Evolutionary conservation across 2,113 vertebrate species (phyloP).

Genomic region (Potamarius usumacintae): DNA sequence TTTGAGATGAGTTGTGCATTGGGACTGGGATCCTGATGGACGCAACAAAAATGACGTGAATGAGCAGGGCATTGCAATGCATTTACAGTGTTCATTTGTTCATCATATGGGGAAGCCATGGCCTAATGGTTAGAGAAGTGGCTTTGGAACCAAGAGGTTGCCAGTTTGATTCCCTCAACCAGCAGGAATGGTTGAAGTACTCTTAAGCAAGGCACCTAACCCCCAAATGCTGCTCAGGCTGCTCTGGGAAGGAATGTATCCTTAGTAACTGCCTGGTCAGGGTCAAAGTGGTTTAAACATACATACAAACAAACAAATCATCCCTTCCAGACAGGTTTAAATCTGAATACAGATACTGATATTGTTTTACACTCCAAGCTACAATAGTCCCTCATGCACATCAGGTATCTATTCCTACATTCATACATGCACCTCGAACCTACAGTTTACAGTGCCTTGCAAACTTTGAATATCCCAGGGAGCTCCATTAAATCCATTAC

Average conservation of each 20-base stretch:
- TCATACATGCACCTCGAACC: background rate
- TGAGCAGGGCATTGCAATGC: background rate
- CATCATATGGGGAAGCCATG: background rate
- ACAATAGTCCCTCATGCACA: background rate
- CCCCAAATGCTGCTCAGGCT: too few relatives aligned
- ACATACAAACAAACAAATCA: background rate
- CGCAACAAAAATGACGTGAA: background rate
- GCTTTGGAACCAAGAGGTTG: too few relatives aligned
- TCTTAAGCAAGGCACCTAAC: too few relatives aligned
- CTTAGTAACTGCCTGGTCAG: background rate
- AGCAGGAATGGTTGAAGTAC: too few relatives aligned
- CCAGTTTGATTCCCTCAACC: too few relatives aligned
- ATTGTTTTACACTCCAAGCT: background rate
- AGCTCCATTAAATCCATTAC: too few relatives aligned
- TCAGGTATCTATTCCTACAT: background rate
- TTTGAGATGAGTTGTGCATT: background rate
- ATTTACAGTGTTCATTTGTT: background rate
- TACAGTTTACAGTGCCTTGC: background rate
- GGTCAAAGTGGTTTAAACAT: background rate
- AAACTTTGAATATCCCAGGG: too few relatives aligned
- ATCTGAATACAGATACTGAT: background rate
- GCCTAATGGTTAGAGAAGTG: too few relatives aligned
- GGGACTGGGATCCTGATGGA: background rate
- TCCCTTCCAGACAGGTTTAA: background rate
- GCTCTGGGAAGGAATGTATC: too few relatives aligned